Base-by-base conservation (phyloP, 1,140 invertebrate species). In the Argopecten irradians region DNA sequence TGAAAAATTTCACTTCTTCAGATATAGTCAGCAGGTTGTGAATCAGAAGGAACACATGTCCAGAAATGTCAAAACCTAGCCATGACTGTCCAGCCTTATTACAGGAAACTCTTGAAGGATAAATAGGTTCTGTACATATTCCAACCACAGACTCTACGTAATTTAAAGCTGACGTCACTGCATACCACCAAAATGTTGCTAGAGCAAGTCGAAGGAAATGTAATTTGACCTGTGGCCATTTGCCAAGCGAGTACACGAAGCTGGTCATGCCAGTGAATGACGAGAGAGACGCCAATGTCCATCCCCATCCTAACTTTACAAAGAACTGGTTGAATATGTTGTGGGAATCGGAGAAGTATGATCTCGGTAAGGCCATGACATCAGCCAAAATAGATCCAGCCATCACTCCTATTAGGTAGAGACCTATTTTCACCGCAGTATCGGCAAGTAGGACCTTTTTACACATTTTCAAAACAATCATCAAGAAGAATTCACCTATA, bases 271-370 rank as follows among this genome's bases (percentile, higher is more conserved):
- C 95, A 22, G 99, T 96, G 96, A 98, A 99, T 19, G 97, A 97
- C 19, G 97, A 96, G 0, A 97, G 96, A 33, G 98, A 95, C 22
- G 97, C 94, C 86, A 99, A 94, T 34, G 98, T 97, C 98, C 98
- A 99, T 88, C 97, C 98, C 98, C 98, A 99, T 84, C 98, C 98
- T 93, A 98, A 97, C 95, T 99, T 99, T 0, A 99, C 98, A 95
- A 99, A 99, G 93, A 98, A 98, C 89, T 97, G 96, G 95, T 99
- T 99, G 22, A 99, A 97, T 39, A 98, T 93, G 95, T 99, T 99
- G 90, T 97, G 97, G 89, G 98, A 98, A 93, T 97, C 96, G 13
- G 98, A 97, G 92, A 99, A 97, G 93, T 98, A 99, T 0, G 97
- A 97, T 94, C 97, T 97, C 0, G 98, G 98, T 87, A 96, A 98